Percentiles rank a stretch among this genome's conserved stretches.
Evolutionary conservation across 2,113 vertebrate genomes (phyloP).

Genomic region (Dendrocopos noguchii): DNA sequence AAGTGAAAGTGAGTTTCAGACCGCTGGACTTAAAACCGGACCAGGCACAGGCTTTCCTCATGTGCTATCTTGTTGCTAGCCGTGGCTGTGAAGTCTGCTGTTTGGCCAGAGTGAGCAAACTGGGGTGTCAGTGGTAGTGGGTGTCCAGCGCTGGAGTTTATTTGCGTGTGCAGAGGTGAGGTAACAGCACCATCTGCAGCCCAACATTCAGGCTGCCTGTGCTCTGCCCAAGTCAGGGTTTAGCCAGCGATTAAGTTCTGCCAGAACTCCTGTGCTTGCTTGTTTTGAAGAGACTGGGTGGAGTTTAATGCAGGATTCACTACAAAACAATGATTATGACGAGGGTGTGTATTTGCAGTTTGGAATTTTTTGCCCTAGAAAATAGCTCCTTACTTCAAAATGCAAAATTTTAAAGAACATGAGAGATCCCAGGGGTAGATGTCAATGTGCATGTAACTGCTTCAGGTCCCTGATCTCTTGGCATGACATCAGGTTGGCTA

Average conservation of each 20-base stretch:
- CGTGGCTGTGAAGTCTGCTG: fast-evolving
- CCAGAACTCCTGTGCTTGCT: not conserved
- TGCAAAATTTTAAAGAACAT: not conserved
- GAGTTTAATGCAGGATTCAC: not conserved
- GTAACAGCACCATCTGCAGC: not conserved
- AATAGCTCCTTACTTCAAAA: no score
- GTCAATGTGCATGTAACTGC: not conserved
- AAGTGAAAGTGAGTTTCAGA: not conserved
- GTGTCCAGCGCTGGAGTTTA: fast-evolving
- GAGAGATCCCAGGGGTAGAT: not conserved
- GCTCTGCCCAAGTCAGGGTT: fast-evolving
- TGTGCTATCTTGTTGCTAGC: fast-evolving
- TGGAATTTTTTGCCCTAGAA: not conserved
- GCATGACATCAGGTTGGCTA: not conserved
- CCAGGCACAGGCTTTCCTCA: not conserved
- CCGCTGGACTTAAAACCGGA: not conserved
- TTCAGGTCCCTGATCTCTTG: not conserved
- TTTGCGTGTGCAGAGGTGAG: fast-evolving
- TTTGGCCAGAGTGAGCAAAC: fast-evolving
- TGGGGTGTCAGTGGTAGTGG: fast-evolving
- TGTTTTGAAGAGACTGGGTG: no score
- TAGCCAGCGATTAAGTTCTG: not conserved
- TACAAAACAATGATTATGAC: not conserved
- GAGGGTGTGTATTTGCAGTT: not conserved
- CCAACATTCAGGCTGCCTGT: fast-evolving